Evolutionary conservation across 1,140 invertebrate species (phyloP), one percentile per base, ranked within the genome.

Genomic region (Zaprionus kolodkinae): DNA sequence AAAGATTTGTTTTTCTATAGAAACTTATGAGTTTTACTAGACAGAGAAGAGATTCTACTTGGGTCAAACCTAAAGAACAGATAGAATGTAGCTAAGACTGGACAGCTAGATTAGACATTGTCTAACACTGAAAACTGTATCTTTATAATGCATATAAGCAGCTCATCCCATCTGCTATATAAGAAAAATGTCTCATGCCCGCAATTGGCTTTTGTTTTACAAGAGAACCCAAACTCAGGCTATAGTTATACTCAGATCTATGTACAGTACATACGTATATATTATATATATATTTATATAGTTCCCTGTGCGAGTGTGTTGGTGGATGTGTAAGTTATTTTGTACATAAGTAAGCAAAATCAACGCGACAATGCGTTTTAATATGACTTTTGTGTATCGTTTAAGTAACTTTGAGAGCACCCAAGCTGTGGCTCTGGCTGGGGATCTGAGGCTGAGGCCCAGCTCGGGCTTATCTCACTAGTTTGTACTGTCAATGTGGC

Each of bases 301-400:
- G 15, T n/a, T 45, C 11, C 13, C 13, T 52, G 57, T 73, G 25
- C 21, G n/a, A n/a, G n/a, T n/a, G n/a, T 48, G 61, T 33, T 10
- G 25, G 25, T 6, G 27, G 27, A 6, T 70, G 45, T 77, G 68
- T 72, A 76, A 78, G 66, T 69, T 81, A 64, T 79, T 82, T 73
- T 54, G 60, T 87, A 76, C 56, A 76, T 82, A 82, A 88, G 70
- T 88, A 88, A 88, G 74, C 55, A 81, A 88, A 88, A 89, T 88
- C 84, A 88, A 71, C 68, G 80, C 78, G 62, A 88, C 84, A 88
- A 88, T 81, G 81, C 85, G 80, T 88, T 88, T 88, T 88, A 88
- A 88, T 88, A 78, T 68, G 84, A 84, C 84, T 88, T 88, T 88
- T 88, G 84, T 88, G 62, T 81, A 81, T 68, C 84, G 80, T 88